Base-by-base conservation (phyloP, 2,888 invertebrate genomes). In the Sinotaia quadrata region DNA sequence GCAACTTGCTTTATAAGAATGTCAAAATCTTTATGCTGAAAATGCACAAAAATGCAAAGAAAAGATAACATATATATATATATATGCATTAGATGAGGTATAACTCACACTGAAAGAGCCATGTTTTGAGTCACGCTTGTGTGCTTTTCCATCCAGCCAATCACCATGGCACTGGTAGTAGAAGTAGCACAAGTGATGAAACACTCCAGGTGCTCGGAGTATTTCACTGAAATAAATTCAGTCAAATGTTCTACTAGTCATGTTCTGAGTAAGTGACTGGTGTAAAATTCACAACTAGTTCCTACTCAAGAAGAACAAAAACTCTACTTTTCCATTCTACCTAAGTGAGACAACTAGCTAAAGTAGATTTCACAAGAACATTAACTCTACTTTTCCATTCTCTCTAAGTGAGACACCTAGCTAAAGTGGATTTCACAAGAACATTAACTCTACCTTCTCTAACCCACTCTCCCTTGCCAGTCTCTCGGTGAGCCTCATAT, bases 141-240 rank as follows among this genome's bases (percentile, higher is more conserved):
- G 70, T 87, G 84, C 75, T 87, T 88, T 72, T 88, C 87, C 82
- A 88, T 81, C 87, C 87, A 88, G 44, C 87, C 87, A 72, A 88
- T 85, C 68, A 87, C 86, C 52, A 88, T 72, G 24, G 88, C 85
- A 70, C 84, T 84, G 7, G 79, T 75, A 58, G 79, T 82, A 31
- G 84, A 86, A 0, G 88, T 86, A 4, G 88, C 81, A 79, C 88
- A 88, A 74, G 85, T 87, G 61, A 88, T 83, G 69, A 88, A 86
- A 67, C 87, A 87, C 57, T 87, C 87, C 67, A 88, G 74, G 69
- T 84, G 82, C n/a, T 85, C 83, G 18, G 84, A 82, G 74, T 86
- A 88, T 52, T 76, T 78, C 41, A 88, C 87, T 86, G 77, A n/a
- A 29, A 52, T n/a, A n/a, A n/a, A n/a, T n/a, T n/a, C n/a, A n/a